These are phyloP conservation scores for Sphinx pinastri DNA, from an alignment of 2,888 invertebrate genomes.

Conservation along the genomic window DNA sequence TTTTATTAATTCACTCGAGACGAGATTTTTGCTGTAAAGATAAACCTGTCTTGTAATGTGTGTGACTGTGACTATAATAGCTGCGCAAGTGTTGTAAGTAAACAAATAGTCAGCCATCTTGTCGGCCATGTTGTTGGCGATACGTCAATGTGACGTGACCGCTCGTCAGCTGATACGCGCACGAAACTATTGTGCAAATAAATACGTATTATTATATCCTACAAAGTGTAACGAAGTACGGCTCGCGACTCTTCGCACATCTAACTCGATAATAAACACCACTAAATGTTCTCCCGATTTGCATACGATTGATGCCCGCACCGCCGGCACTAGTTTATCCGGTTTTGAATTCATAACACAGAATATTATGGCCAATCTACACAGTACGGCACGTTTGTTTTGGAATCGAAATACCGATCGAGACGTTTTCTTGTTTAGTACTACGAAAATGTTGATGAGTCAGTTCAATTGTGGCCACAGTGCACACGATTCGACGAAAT, in stretches of 20 bases:
- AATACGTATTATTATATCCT: slow-evolving; percentile 32
- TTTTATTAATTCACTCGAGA: slow-evolving; percentile 31
- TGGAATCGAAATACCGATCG: slow-evolving; percentile 50
- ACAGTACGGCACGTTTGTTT: slow-evolving; percentile 59
- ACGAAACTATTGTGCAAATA: slow-evolving; percentile 37
- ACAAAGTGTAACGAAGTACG: slow-evolving; percentile 10
- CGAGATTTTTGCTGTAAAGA: slow-evolving; percentile 31
- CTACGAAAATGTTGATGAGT: slow-evolving; percentile 46
- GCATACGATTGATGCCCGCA: slow-evolving; percentile 38
- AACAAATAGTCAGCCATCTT: slow-evolving; percentile 69
- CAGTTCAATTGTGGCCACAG: slow-evolving; percentile 34
- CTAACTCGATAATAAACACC: slow-evolving; percentile 28
- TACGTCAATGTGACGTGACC: slow-evolving; percentile 67
- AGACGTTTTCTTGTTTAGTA: slow-evolving; percentile 50
- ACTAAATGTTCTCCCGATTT: slow-evolving; percentile 34
- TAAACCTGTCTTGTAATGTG: slow-evolving; percentile 32
- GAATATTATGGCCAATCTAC: slow-evolving; percentile 52
- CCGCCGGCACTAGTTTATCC: slow-evolving; percentile 41
- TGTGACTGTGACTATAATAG: slow-evolving; percentile 31
- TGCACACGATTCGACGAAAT: slow-evolving; percentile 27
- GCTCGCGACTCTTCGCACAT: slow-evolving; percentile 27
- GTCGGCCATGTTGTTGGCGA: slow-evolving; percentile 66
- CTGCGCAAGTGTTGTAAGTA: slow-evolving; percentile 60
- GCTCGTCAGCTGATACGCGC: slow-evolving; percentile 65
- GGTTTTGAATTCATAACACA: slow-evolving; percentile 55